These are phyloP conservation scores for Chymomyza costata DNA, from an alignment of 1,140 invertebrate genomes.

Conservation along the genomic window DNA sequence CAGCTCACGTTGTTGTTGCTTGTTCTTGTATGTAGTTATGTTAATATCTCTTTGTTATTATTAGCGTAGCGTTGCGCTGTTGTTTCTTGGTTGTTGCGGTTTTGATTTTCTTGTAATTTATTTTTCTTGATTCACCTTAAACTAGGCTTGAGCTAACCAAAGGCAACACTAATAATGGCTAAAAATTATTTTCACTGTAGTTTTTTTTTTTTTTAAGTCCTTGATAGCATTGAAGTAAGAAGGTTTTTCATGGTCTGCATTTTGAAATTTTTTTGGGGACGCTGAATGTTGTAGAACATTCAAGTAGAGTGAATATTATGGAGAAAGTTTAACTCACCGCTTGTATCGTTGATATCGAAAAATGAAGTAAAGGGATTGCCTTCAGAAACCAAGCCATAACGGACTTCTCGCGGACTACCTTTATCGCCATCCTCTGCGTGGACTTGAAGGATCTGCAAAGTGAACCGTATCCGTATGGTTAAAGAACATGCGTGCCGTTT, in stretches of 20 bases:
- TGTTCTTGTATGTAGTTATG: conserved; percentile 51
- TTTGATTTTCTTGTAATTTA: conserved; percentile 40
- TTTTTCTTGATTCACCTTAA: conserved; percentile 35
- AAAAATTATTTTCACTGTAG: too few species aligned
- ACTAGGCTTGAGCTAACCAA: too few species aligned
- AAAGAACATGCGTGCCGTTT: background rate
- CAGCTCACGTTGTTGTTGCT: conserved; percentile 29
- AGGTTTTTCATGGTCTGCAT: too few species aligned
- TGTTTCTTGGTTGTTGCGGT: conserved; percentile 26
- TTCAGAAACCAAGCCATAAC: conserved; percentile 88
- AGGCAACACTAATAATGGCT: too few species aligned
- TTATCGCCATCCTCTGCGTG: conserved; percentile 93
- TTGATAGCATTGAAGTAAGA: too few species aligned
- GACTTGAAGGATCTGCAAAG: conserved; percentile 82
- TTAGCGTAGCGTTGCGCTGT: conserved; percentile 27
- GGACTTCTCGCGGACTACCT: conserved; percentile 86
- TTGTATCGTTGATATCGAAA: conserved; percentile 88
- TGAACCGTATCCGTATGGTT: conserved; percentile 2
- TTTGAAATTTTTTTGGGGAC: too few species aligned
- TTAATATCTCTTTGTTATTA: conserved; percentile 53
- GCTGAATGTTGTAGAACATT: too few species aligned
- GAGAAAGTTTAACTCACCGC: conserved; percentile 84
- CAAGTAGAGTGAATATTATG: too few species aligned
- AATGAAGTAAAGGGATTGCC: conserved; percentile 88
- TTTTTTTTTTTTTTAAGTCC: too few species aligned